These are phyloP conservation scores for Desmophyllum pertusum DNA, from an alignment of 92 coral and sea anemone species.

Conservation along the genomic window DNA sequence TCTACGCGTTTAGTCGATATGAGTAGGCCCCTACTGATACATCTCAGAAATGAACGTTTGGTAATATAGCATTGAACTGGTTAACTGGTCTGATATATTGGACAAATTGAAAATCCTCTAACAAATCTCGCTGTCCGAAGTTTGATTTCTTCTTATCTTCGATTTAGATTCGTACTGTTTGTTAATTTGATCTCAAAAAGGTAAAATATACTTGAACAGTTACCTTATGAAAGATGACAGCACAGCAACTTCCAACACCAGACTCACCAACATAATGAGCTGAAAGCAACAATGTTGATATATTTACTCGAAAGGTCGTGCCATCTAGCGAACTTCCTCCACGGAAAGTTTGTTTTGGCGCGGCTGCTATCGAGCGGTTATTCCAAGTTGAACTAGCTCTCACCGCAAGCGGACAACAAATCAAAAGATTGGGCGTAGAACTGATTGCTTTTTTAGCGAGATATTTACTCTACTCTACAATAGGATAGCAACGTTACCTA, in stretches of 20 bases:
- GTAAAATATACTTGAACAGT: background rate
- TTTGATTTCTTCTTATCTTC: background rate
- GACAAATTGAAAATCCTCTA: background rate
- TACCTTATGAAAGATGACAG: conserved; percentile 9
- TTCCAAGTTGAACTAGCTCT: background rate
- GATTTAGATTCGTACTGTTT: background rate
- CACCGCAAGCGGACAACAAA: background rate
- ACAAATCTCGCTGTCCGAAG: background rate
- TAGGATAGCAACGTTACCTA: background rate
- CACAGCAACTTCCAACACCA: background rate
- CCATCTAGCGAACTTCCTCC: background rate
- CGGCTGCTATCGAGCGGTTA: background rate
- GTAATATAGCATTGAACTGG: background rate
- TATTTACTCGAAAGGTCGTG: conserved; percentile 11
- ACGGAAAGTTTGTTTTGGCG: conserved; percentile 24
- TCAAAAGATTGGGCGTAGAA: background rate
- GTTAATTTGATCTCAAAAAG: background rate
- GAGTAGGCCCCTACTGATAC: no score
- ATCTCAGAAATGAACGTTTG: background rate
- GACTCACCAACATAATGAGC: background rate
- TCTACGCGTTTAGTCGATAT: no score
- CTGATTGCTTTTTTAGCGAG: background rate
- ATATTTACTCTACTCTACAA: background rate
- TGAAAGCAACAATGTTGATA: conserved; percentile 1
- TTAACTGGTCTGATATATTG: no score